A percentile compares a stretch with the other conserved stretches of the same genome.
phyloP scores from a whole-genome alignment of 2,113 vertebrate genomes.

The Eira barbara region DNA sequence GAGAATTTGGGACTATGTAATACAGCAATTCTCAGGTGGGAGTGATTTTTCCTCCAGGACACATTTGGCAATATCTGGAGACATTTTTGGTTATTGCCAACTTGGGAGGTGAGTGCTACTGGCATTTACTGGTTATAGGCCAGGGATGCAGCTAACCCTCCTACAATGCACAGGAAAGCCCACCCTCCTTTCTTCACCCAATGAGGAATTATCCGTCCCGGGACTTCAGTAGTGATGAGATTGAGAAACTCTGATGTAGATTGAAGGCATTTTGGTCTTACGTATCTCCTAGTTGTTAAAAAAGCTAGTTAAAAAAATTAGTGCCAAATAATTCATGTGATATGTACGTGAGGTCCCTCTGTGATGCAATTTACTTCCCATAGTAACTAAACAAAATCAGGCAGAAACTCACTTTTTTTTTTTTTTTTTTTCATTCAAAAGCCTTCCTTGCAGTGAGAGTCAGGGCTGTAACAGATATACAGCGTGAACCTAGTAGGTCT shows the following conservation, averaged over 20 bases:
- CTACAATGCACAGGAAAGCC: not conserved
- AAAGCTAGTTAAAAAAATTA: not conserved
- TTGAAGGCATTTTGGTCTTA: not conserved
- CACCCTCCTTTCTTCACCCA: accelerated
- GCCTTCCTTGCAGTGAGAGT: not conserved
- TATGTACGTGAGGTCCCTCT: not conserved
- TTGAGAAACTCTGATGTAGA: not conserved
- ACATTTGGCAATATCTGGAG: not conserved
- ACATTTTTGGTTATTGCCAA: not conserved
- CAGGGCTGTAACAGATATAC: not conserved
- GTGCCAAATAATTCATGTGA: not conserved
- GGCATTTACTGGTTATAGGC: not conserved
- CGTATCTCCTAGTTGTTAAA: not conserved
- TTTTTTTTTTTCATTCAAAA: not conserved
- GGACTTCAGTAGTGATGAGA: not conserved
- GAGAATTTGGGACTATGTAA: not conserved
- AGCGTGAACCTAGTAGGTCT: not conserved
- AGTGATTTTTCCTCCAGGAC: not conserved
- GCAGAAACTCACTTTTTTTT: not conserved
- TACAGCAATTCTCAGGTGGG: not conserved
- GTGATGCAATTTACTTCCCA: not conserved
- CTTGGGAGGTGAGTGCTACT: not conserved
- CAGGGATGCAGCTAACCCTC: not conserved
- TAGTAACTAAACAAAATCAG: not conserved
- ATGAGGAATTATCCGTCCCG: not conserved